Percentiles rank a stretch among this genome's conserved stretches.
These are phyloP conservation scores for Plusia festucae DNA, from an alignment of 2,888 invertebrate genomes.

Conservation along the genomic window DNA sequence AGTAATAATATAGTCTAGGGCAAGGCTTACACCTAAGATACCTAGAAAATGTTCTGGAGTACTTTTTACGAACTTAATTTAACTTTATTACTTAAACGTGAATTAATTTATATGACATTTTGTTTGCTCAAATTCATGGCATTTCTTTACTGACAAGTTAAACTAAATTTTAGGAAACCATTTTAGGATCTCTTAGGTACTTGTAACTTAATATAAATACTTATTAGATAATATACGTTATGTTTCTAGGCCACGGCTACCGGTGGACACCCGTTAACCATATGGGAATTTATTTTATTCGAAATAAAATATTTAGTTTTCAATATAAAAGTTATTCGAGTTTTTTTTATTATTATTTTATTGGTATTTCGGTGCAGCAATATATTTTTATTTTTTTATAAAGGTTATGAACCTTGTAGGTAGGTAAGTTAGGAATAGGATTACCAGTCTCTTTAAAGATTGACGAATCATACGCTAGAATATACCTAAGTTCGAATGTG, in stretches of 20 bases:
- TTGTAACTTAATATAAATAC: conserved; percentile 61
- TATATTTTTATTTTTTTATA: conserved; percentile 68
- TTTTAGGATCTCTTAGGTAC: conserved; percentile 78
- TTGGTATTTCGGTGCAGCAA: conserved; percentile 75
- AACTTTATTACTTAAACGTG: conserved; percentile 42
- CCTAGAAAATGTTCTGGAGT: conserved; percentile 22
- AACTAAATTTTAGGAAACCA: conserved; percentile 61
- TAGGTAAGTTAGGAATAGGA: conserved; percentile 60
- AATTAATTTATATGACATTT: conserved; percentile 67
- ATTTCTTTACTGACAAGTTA: conserved; percentile 80
- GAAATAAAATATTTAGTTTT: conserved; percentile 61
- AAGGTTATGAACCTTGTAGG: conserved; percentile 80
- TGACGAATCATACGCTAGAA: conserved; percentile 88
- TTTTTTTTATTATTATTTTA: conserved; percentile 61
- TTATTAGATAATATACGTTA: conserved; percentile 51
- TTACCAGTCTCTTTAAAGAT: conserved; percentile 78
- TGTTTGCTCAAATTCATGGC: conserved; percentile 88
- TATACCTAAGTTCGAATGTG: conserved; percentile 87
- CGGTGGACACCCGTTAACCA: conserved; percentile 77
- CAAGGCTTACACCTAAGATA: conserved; percentile 10
- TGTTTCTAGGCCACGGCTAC: conserved; percentile 68
- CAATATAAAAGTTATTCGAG: conserved; percentile 62
- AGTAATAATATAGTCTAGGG: conserved; percentile 27
- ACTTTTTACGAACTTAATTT: conserved; percentile 40
- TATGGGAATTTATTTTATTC: conserved; percentile 55